Base-by-base conservation (phyloP, 2,888 invertebrate genomes). In the Seira ritae region DNA sequence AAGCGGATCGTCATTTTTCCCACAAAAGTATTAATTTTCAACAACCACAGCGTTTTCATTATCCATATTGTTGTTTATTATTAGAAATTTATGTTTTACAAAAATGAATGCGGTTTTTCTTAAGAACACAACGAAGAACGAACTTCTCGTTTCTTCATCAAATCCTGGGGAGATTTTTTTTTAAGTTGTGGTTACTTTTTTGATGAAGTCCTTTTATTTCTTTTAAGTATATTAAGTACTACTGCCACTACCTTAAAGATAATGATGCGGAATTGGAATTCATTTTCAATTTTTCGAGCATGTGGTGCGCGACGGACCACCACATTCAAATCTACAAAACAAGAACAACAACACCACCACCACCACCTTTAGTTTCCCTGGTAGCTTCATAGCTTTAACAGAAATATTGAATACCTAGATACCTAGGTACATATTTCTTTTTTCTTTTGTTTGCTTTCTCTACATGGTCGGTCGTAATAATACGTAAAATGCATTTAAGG, bases 211-310 rank as follows among this genome's bases (percentile, higher is more conserved):
- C 62, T 62, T 62, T 62, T 62, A 62, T 62, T 62, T 55, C 8
- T 31, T 8, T 12, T 62, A 62, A 62, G 62, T 62, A 12, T 12
- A 55, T 55, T 55, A 62, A 62, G 22, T n/a, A n/a, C n/a, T n/a
- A n/a, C n/a, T n/a, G n/a, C n/a, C n/a, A n/a, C n/a, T n/a, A n/a
- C n/a, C n/a, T n/a, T n/a, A n/a, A 15, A 20, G 12, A 50, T 62
- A 62, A 62, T 62, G n/a, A 62, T 8, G 31, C 31, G 31, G 31
- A 31, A 31, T 31, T 31, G 6, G 50, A 20, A 62, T 62, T 62
- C 62, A 22, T 62, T 62, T 62, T 62, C 62, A 62, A 62, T 62
- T 84, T 79, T 84, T 84, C 66, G 69, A 84, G 83, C 79, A 84
- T 79, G 72, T 70, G 83, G 62, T 62, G 62, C 22, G 31, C 31